Conservation (phyloP, 2,888 invertebrate species). For the Endotricha flammealis region DNA sequence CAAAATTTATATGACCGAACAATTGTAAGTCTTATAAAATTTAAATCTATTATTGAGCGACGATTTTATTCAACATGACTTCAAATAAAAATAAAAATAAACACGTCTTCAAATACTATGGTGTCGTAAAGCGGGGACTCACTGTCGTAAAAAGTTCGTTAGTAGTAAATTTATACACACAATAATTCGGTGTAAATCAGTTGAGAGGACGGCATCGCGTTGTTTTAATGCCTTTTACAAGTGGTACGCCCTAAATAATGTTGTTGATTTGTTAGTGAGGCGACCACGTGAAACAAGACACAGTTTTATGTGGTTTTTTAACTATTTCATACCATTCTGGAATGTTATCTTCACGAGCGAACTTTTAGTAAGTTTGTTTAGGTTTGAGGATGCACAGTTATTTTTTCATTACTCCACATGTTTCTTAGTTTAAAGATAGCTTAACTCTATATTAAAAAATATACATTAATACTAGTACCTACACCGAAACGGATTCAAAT, state of each 20-base stretch:
- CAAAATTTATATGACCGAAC: neutral
- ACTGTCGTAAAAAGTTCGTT: conserved; percentile 57
- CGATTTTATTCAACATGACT: conserved; percentile 13
- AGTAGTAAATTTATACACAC: conserved; percentile 49
- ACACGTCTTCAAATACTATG: conserved; percentile 18
- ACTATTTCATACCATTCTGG: too few relatives aligned
- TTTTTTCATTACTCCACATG: too few relatives aligned
- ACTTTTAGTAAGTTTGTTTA: too few relatives aligned
- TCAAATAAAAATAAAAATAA: conserved; percentile 24
- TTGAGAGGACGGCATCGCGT: conserved; percentile 15
- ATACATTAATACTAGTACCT: too few relatives aligned
- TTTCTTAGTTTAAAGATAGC: too few relatives aligned
- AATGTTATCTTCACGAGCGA: too few relatives aligned
- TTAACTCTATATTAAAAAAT: too few relatives aligned
- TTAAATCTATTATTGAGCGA: neutral
- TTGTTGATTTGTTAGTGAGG: conserved; percentile 11
- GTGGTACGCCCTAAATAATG: conserved; percentile 21
- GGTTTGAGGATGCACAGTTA: too few relatives aligned
- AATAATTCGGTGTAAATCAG: conserved; percentile 48
- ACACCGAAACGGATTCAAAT: too few relatives aligned
- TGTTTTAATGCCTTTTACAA: conserved; percentile 28
- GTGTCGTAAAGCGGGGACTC: conserved; percentile 35
- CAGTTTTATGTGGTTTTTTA: too few relatives aligned
- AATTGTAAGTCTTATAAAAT: conserved; percentile 3
- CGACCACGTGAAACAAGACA: too few relatives aligned